These are phyloP conservation scores for Sclerurus mexicanus DNA, from an alignment of 2,113 vertebrate genomes.

Conservation along the genomic window DNA sequence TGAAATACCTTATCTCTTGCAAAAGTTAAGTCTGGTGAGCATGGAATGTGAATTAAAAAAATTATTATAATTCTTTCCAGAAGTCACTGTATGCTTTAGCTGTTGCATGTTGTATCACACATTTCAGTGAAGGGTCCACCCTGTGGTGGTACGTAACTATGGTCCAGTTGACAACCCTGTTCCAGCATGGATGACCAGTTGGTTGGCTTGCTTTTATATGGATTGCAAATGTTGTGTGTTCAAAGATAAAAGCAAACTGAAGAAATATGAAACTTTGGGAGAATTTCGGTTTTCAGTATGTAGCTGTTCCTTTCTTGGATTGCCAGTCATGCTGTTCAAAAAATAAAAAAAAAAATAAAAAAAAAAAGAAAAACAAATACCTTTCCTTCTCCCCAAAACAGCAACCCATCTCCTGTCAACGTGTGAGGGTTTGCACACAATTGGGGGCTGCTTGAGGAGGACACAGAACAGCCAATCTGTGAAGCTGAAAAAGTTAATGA, in stretches of 20 bases:
- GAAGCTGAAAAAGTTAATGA: not conserved
- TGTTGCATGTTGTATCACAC: not conserved
- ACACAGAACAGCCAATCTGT: not conserved
- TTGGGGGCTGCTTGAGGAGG: not conserved
- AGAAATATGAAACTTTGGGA: not conserved
- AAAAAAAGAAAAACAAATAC: not conserved
- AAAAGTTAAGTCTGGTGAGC: not conserved
- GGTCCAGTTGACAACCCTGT: not conserved
- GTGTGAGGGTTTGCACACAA: not conserved
- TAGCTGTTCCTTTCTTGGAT: not conserved
- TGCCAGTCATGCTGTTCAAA: not conserved
- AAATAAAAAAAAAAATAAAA: not conserved
- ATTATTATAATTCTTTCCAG: not conserved
- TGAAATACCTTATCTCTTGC: not conserved
- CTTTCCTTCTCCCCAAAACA: not conserved
- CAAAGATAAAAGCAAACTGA: not conserved
- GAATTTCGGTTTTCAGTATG: not conserved
- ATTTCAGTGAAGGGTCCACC: not conserved
- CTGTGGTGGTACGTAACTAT: not conserved
- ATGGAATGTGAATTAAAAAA: not conserved
- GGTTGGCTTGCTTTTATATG: not conserved
- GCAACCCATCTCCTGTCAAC: not conserved
- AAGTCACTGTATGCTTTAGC: not conserved
- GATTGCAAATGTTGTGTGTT: not conserved
- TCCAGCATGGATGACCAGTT: not conserved